Base-by-base conservation (phyloP, 2,888 invertebrate genomes). In the Terebella lapidaria region DNA sequence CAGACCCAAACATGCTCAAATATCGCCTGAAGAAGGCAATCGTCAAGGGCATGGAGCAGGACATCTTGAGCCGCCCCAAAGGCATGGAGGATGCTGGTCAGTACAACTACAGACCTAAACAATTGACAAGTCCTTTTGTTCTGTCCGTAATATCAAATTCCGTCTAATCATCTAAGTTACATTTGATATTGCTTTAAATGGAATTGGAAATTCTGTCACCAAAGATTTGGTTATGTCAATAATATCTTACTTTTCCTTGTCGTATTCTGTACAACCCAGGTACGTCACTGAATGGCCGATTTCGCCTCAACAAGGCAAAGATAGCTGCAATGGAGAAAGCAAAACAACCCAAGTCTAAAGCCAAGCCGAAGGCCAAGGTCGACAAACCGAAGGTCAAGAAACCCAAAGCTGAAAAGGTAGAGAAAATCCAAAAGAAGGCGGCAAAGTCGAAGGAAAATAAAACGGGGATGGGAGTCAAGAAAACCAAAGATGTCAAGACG, bases 321-420 rank as follows among this genome's bases (percentile, higher is more conserved):
- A 20, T 59, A 30, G 67, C 62, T 22, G 60, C 59, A 26, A 52
- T 60, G 24, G 61, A 54, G 22, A 64, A 61, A 54, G 59, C 49
- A 20, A 57, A 57, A 10, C 29, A 55, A 20, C 59, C 58, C 20
- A 70, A 68, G 57, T 22, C 49, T 22, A 49, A 49, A 22, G 18
- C 10, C 10, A n/a, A n/a, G n/a, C n/a, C n/a, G n/a, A n/a, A n/a
- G n/a, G 49, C 24, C 5, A 28, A 53, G 26, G 29, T 15, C 15
- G 53, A 53, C 15, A 53, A 53, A 22, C 53, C 53, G 22, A 53
- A 53, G 22, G 29, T 28, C 26, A 53, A 25, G 53, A 53, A 53
- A 53, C 18, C 5, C 10, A 49, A 49, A 89, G 18, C 49, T 15
- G n/a, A 35, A 35, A 35, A 15, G 10, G n/a, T n/a, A 35, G n/a